phyloP scores from a whole-genome alignment of 2,797 vertebrate species.

The Rhadinocentrus ornatus region DNA sequence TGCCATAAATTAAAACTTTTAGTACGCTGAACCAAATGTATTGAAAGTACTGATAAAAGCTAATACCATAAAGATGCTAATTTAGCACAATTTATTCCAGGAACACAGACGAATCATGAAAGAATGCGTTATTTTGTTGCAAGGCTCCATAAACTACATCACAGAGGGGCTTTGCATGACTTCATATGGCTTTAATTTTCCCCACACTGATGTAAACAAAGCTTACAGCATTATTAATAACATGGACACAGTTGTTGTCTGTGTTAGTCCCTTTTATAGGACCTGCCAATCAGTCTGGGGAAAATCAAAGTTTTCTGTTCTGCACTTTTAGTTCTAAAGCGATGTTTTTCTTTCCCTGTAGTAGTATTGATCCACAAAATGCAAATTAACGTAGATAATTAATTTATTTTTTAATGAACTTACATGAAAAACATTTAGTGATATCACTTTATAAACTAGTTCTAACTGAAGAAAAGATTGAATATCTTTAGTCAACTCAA shows the following conservation, averaged over 20 bases:
- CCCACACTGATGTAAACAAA: conserved; percentile 65
- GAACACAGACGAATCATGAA: conserved; percentile 11
- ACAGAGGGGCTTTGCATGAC: conserved; percentile 43
- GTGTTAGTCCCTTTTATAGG: conserved; percentile 55
- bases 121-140: conserved; percentile 31
- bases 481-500: conserved; percentile 32
- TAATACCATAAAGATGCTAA: not conserved
- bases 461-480: conserved; percentile 17
- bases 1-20: conserved; percentile 8
- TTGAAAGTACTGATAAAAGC: not conserved
- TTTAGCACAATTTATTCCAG: conserved; percentile 2
- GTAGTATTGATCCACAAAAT: conserved; percentile 6
- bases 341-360: not conserved
- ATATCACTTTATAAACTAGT: conserved; percentile 32
- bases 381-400: conserved; percentile 1
- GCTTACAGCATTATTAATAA: conserved; percentile 69
- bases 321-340: conserved; percentile 17
- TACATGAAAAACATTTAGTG: conserved; percentile 34
- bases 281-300: conserved; percentile 41
- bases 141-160: conserved; percentile 33
- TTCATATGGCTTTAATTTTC: conserved; percentile 44
- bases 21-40: not conserved
- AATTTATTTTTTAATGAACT: conserved; percentile 24
- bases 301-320: conserved; percentile 22
- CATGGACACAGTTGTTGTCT: conserved; percentile 47